These are phyloP conservation scores for Ceyx margarethae DNA, from an alignment of 2,113 vertebrate genomes.

Conservation along the genomic window DNA sequence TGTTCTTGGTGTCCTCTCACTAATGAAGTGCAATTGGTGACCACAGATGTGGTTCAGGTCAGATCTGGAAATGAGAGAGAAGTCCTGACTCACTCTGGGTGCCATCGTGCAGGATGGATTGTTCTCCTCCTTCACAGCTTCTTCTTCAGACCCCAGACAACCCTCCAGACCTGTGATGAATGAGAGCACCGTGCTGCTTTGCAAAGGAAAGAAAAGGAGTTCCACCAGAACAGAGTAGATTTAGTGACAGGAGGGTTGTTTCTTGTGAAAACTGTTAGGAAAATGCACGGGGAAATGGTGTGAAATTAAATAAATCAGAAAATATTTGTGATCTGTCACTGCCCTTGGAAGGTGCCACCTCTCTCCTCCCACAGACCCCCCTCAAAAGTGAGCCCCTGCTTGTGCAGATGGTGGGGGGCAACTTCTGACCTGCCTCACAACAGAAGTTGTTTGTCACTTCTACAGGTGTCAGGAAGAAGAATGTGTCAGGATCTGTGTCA, in stretches of 20 bases:
- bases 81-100: not conserved
- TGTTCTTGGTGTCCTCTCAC: not conserved
- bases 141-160: not conserved
- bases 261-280: not conserved
- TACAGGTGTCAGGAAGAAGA: not conserved
- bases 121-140: not conserved
- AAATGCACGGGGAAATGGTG: not conserved
- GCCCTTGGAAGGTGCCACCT: fast-evolving
- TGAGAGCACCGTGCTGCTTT: not conserved
- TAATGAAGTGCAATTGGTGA: not conserved
- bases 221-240: not conserved
- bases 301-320: not conserved
- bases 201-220: not conserved
- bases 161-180: not conserved
- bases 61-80: not conserved
- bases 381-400: not conserved
- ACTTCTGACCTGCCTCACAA: not conserved
- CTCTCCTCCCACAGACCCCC: not conserved
- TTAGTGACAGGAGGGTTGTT: not conserved
- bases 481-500: too few species aligned
- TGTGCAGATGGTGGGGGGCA: not conserved
- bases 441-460: not conserved
- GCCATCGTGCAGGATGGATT: not conserved
- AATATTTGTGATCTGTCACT: not conserved
- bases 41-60: not conserved